Evolutionary conservation across 1,140 invertebrate species (phyloP), one percentile per base, ranked within the genome.

Genomic region (Pemphigus obesinymphae): DNA sequence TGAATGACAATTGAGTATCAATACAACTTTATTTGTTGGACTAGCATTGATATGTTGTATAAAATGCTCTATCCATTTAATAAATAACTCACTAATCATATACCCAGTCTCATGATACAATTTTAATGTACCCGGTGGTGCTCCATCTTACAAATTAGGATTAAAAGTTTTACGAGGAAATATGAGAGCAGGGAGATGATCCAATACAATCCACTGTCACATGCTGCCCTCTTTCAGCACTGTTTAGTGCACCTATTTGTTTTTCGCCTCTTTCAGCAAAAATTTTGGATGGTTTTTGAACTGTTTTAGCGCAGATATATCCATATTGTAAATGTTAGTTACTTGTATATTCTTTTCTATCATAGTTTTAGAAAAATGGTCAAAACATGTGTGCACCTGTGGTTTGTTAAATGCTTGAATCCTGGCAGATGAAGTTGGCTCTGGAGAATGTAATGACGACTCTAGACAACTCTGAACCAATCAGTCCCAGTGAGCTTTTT

Each of bases 141-240:
- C 86, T 45, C 43, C 43, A 84, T 86, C 86, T 70, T 84, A 84
- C 20, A 89, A 87, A 53, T 86, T 84, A 37, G 88, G 85, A 43
- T 87, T 86, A 58, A 86, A 86, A 83, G 85, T 85, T 82, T 86
- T 84, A 8, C 86, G 82, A 4, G 86, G 85, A 83, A 87, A 89
- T 37, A 89, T 84, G 75, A 89, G 88, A 72, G 87, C 83, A 13
- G 87, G 88, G 76, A 84, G 86, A 82, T 84, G 85, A 29, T 88
- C 87, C 8, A 85, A 63, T 61, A 87, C 87, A 85, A 84, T 87
- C 8, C 85, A 53, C 86, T 29, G 88, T 89, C 0, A 89, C 85
- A 55, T 88, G 86, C 82, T 85, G 85, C 50, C 87, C 88, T 20
- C 17, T 15, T 23, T 53, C n/a, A 0, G n/a, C 50, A 53, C 50